A percentile compares a stretch with the other conserved stretches of the same genome.
Evolutionary conservation across 1,140 invertebrate species (phyloP).

Genomic region (Arion vulgaris): DNA sequence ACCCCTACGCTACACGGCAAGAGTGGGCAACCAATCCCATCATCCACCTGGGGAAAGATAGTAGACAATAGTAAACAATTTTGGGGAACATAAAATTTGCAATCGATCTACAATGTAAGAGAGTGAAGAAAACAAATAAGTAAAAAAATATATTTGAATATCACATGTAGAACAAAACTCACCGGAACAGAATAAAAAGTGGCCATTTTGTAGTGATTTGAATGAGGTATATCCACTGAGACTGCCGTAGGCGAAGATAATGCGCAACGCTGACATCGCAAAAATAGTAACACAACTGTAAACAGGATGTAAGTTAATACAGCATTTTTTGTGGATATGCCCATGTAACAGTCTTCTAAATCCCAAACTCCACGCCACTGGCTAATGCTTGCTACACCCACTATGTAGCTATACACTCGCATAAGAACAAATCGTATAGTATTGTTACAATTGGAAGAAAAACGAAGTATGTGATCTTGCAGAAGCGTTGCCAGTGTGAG

Average conservation of each 20-base stretch:
- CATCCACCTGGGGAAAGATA: too few species aligned
- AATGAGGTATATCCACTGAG: not conserved
- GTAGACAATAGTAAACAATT: too few species aligned
- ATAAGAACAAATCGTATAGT: not conserved
- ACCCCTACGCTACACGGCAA: too few species aligned
- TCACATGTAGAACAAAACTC: not conserved
- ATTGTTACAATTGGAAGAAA: not conserved
- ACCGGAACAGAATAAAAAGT: not conserved
- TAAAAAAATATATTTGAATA: too few species aligned
- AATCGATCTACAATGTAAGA: too few species aligned
- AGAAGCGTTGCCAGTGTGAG: not conserved
- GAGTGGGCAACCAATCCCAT: too few species aligned
- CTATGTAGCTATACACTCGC: not conserved
- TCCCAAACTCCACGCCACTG: not conserved
- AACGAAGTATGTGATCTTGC: not conserved
- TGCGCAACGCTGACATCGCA: not conserved
- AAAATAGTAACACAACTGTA: not conserved
- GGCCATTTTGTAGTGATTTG: not conserved
- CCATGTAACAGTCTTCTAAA: not conserved
- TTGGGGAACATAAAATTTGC: too few species aligned
- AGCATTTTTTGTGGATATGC: not conserved
- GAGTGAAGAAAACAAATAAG: too few species aligned
- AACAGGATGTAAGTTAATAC: not conserved
- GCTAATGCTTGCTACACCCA: not conserved
- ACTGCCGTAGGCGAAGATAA: not conserved